Base-by-base conservation (phyloP, 2,888 invertebrate species). In the Lordiphosa andalusiaca region DNA sequence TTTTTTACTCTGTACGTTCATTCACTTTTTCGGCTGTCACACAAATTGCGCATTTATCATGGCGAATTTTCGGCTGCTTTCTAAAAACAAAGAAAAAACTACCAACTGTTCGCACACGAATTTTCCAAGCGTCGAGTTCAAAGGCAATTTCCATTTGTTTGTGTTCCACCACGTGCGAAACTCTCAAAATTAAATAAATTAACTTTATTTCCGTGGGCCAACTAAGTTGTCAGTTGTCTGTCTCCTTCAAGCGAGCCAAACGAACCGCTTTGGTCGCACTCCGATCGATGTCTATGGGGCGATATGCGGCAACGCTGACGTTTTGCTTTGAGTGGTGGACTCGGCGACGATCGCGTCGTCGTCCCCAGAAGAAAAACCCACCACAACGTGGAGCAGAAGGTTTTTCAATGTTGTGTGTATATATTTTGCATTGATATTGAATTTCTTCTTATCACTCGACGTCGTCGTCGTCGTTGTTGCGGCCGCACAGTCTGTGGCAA, bases 351-450 rank as follows among this genome's bases (percentile, higher is more conserved):
- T 65, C 49, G 65, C 46, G 55, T 38, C 64, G 48, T 37, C 60
- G 39, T 57, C 57, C 55, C 59, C 55, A 51, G 33, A 30, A 39
- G 19, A 39, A 40, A 40, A 71, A 61, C 60, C 68, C 56, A 66
- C 53, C 51, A 59, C 62, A 52, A 44, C 38, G 69, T 66, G 64
- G 67, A 23, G 33, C 44, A 67, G 66, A 69, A 72, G 69, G 65
- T 42, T 56, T 44, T 48, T 41, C 53, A 49, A 49, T 60, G 39
- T 50, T 65, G 50, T 36, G 50, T 36, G 12, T 16, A 44, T 33
- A 58, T 64, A 65, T 71, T 82, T 86, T 67, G 82, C 76, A 83
- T 71, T 81, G 84, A 83, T 83, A 82, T 86, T 83, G 68, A 67
- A 66, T 59, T 65, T 58, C 48, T 71, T 50, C 71, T 74, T 74